phyloP scores from a whole-genome alignment of 2,797 vertebrate species.

The Eulemur albifrons region DNA sequence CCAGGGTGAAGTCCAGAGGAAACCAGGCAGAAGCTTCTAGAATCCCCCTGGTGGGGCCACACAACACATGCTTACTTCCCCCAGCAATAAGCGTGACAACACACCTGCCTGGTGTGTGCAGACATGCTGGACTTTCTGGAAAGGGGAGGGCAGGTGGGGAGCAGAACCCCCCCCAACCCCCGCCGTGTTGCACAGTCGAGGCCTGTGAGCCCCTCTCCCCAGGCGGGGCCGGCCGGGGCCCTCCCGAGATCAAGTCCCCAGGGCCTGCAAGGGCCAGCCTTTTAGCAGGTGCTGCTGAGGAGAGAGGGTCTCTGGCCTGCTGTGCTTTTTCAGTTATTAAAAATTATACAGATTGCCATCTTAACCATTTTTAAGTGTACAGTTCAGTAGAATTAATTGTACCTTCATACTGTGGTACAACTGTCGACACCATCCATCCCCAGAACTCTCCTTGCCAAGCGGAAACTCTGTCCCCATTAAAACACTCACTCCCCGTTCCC shows the following conservation, averaged over 20 bases:
- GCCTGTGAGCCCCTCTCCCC: accelerated
- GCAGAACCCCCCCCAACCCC: background rate
- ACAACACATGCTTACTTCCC: background rate
- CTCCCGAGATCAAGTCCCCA: background rate
- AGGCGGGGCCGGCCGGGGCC: accelerated
- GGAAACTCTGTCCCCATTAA: background rate
- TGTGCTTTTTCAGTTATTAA: background rate
- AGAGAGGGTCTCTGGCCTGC: background rate
- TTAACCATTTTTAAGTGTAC: background rate
- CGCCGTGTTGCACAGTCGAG: accelerated
- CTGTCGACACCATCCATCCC: accelerated
- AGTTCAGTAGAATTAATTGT: background rate
- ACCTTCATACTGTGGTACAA: background rate
- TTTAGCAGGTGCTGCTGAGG: background rate
- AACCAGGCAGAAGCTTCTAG: background rate
- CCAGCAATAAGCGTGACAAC: accelerated
- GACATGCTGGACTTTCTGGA: background rate
- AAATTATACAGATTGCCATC: background rate
- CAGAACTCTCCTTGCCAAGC: background rate
- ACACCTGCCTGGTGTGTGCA: background rate
- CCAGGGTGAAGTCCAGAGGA: background rate
- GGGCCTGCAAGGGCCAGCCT: background rate
- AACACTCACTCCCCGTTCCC: background rate
- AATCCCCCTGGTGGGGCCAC: background rate
- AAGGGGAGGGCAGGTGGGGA: background rate